These are phyloP conservation scores for Henicopernis longicauda DNA, from an alignment of 2,113 vertebrate species.

Conservation along the genomic window DNA sequence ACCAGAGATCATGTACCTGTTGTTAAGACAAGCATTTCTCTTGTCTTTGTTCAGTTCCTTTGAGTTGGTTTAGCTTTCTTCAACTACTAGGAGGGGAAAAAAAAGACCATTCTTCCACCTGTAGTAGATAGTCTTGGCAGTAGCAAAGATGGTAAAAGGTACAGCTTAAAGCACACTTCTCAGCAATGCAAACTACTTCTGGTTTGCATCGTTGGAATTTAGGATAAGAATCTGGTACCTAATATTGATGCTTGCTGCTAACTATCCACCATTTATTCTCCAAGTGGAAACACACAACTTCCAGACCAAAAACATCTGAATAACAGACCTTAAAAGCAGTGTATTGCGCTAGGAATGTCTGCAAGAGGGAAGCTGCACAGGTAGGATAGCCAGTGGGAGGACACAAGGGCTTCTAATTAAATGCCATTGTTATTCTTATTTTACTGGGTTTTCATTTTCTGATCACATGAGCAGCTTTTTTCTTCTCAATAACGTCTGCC, in stretches of 20 bases:
- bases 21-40: not conserved
- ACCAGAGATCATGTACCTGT: not conserved
- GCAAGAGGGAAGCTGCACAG: not conserved
- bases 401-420: not conserved
- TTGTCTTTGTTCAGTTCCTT: not conserved
- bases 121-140: not conserved
- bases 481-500: not conserved
- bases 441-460: not conserved
- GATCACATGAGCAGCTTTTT: not conserved
- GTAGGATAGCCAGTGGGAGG: not conserved
- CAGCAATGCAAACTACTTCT: not conserved
- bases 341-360: not conserved
- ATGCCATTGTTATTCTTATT: not conserved
- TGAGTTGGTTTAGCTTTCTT: not conserved
- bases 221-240: not conserved
- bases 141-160: not conserved
- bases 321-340: not conserved
- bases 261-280: not conserved
- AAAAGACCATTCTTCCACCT: not conserved
- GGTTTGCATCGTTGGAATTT: not conserved
- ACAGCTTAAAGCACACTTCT: not conserved
- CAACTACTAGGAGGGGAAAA: fast-evolving
- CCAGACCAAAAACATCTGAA: not conserved
- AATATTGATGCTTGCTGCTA: not conserved
- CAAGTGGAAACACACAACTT: not conserved